Percentiles rank a stretch among this genome's conserved stretches.
These are phyloP conservation scores for Sinelater perroti DNA, from an alignment of 2,888 invertebrate genomes.

Conservation along the genomic window DNA sequence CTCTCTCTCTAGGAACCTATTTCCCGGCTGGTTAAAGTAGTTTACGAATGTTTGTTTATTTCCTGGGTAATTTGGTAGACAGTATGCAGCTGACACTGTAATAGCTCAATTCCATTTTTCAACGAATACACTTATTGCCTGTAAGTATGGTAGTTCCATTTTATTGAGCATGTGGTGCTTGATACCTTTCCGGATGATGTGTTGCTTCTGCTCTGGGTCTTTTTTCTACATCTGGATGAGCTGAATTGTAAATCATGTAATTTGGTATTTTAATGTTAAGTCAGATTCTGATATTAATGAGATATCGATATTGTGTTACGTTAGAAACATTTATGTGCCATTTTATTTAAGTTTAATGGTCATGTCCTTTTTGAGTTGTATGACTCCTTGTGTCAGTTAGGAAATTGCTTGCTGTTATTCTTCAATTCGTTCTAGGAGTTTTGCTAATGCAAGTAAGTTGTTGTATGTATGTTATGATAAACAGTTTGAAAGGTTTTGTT, in stretches of 20 bases:
- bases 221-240: slow-evolving; percentile 6
- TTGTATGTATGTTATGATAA: too few relatives aligned
- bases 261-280: slow-evolving; percentile 2
- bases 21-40: slow-evolving; percentile 8
- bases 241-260: slow-evolving; percentile 1
- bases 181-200: slow-evolving; percentile 1
- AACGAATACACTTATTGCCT: slow-evolving; percentile 1
- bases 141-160: not conserved
- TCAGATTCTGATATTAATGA: too few relatives aligned
- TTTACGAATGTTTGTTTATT: slow-evolving; percentile 5
- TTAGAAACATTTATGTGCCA: slow-evolving; percentile 2
- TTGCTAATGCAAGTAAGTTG: too few relatives aligned
- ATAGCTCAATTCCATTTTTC: slow-evolving; percentile 7
- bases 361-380: not conserved
- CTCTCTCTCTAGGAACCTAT: not conserved
- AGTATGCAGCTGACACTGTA: slow-evolving; percentile 3
- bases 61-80: slow-evolving; percentile 1
- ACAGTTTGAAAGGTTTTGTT: too few relatives aligned
- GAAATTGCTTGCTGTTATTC: too few relatives aligned
- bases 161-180: slow-evolving; percentile 3
- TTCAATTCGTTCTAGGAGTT: too few relatives aligned
- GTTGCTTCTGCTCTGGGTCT: not conserved
- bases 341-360: not conserved
- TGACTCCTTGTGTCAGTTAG: not conserved
- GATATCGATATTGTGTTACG: not conserved